Evolutionary conservation across 2,797 vertebrate genomes (phyloP).

Genomic region (Margarornis squamiger): DNA sequence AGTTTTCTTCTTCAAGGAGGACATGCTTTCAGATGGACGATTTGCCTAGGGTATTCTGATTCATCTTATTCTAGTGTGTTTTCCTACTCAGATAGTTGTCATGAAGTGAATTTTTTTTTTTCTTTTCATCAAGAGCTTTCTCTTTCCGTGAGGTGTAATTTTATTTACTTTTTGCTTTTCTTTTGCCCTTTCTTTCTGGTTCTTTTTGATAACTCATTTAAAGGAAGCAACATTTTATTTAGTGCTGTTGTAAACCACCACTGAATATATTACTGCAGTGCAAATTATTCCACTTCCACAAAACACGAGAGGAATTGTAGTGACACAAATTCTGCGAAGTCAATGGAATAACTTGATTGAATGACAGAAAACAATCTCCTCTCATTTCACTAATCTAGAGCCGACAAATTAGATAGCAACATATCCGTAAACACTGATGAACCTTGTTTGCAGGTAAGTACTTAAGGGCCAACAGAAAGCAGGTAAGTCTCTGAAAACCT

Average conservation of each 20-base stretch:
- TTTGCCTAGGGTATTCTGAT: slow-evolving; percentile 71
- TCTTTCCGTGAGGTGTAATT: slow-evolving; percentile 9
- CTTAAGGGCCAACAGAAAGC: neutral
- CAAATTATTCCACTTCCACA: neutral
- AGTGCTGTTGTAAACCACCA: neutral
- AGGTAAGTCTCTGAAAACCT: neutral
- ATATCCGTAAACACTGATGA: neutral
- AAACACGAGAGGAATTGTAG: neutral
- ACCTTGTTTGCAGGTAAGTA: neutral
- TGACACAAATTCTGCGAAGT: neutral
- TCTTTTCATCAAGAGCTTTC: slow-evolving; percentile 60
- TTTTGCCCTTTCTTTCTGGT: neutral
- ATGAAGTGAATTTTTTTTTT: slow-evolving; percentile 46
- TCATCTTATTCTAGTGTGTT: slow-evolving; percentile 68
- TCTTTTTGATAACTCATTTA: slow-evolving; percentile 29
- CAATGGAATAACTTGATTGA: neutral
- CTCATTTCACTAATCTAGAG: neutral
- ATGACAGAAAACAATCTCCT: neutral
- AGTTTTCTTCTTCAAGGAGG: slow-evolving; percentile 63
- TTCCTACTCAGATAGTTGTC: slow-evolving; percentile 65
- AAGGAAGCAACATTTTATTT: neutral
- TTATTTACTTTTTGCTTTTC: slow-evolving; percentile 39
- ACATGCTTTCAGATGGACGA: slow-evolving; percentile 44
- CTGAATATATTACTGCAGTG: neutral
- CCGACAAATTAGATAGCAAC: neutral